Evolutionary conservation across 2,888 invertebrate species (phyloP).

Genomic region (Oegoconia quadripuncta): DNA sequence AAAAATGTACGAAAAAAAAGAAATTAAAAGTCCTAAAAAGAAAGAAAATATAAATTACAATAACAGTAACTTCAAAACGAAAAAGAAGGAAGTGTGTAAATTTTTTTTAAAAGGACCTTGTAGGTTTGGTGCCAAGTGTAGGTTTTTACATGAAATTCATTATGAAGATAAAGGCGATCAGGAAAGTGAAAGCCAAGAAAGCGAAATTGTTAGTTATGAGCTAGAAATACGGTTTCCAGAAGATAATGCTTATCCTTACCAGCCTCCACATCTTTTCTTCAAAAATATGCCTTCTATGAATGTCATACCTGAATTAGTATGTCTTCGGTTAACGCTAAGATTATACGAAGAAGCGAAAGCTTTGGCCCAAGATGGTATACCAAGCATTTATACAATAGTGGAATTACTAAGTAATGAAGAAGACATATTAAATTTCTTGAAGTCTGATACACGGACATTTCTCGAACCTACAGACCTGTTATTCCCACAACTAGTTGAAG

Average conservation of each 20-base stretch:
- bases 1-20: constrained; percentile 73
- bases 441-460: constrained; percentile 73
- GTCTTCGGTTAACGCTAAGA: constrained; percentile 82
- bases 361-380: constrained; percentile 83
- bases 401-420: constrained; percentile 85
- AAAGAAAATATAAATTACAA: constrained; percentile 60
- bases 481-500: constrained; percentile 79
- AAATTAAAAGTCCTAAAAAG: constrained; percentile 59
- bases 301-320: constrained; percentile 81
- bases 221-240: constrained; percentile 87
- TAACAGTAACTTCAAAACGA: constrained; percentile 55
- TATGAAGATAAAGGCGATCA: constrained; percentile 39
- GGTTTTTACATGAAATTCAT: constrained; percentile 83
- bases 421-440: constrained; percentile 80
- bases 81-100: constrained; percentile 81
- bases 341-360: constrained; percentile 83
- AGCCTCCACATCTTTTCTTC: constrained; percentile 85
- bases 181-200: constrained; percentile 40
- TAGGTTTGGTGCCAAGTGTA: constrained; percentile 86
- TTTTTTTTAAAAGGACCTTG: constrained; percentile 83
- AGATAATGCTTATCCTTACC: constrained; percentile 85
- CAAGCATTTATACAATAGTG: constrained; percentile 85
- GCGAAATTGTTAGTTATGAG: constrained; percentile 75
- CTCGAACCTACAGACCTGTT: constrained; percentile 76
- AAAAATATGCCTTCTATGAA: constrained; percentile 78